phyloP scores from a whole-genome alignment of 1,140 invertebrate genomes.

The Drosophila persimilis region DNA sequence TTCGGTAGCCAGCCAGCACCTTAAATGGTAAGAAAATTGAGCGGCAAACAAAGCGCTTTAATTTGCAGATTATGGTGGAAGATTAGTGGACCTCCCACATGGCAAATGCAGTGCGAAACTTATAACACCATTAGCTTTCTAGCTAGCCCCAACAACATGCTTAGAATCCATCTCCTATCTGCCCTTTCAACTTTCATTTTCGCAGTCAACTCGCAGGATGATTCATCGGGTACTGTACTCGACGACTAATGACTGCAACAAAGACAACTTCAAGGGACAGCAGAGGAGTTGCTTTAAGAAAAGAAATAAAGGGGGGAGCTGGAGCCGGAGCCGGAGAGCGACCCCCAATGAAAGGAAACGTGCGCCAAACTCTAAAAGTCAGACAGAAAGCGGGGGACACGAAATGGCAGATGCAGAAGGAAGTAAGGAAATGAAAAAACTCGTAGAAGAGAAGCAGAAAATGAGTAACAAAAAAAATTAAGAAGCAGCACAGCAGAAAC shows the following conservation, averaged over 20 bases:
- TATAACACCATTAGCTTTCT: no score
- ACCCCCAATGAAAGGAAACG: neutral
- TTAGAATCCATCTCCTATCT: no score
- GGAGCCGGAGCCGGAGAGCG: no score
- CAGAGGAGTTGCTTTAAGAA: neutral
- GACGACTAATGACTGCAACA: neutral
- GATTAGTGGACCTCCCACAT: neutral
- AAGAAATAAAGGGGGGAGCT: neutral
- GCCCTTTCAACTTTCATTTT: neutral
- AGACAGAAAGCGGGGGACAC: constrained; percentile 3
- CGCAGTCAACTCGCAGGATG: neutral
- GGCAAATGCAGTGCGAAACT: no score
- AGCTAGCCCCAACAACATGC: no score
- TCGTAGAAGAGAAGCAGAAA: no score
- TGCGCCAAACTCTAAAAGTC: constrained; percentile 23
- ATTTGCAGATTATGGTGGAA: constrained; percentile 13
- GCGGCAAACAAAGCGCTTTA: neutral
- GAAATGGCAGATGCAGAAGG: constrained; percentile 7
- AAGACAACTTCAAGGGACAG: constrained; percentile 9
- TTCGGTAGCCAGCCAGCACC: neutral
- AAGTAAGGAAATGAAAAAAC: neutral
- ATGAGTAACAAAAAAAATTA: constrained; percentile 4
- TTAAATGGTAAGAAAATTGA: constrained; percentile 1
- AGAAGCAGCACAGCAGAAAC: neutral
- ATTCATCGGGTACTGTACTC: neutral